Percentiles rank a stretch among this genome's conserved stretches.
These are phyloP conservation scores for Megathymus violae DNA, from an alignment of 1,140 invertebrate genomes.

Conservation along the genomic window DNA sequence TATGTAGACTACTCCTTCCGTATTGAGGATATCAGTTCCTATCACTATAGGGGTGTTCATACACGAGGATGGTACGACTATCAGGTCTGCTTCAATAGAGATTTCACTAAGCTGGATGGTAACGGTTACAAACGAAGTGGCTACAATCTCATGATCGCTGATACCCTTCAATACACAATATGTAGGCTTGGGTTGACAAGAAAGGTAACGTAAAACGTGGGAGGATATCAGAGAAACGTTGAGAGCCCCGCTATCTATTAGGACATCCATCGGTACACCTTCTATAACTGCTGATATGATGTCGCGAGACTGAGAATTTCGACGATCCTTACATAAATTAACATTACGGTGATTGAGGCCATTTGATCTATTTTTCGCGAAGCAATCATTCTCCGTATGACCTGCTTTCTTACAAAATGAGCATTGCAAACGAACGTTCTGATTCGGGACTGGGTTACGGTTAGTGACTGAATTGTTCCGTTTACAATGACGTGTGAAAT, in stretches of 20 bases:
- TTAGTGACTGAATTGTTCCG: background rate
- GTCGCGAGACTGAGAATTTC: slow-evolving; percentile 18
- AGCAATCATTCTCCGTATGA: background rate
- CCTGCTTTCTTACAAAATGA: background rate
- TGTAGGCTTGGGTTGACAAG: slow-evolving; percentile 28
- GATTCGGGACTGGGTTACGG: background rate
- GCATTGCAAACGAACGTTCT: background rate
- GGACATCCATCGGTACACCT: slow-evolving; percentile 43
- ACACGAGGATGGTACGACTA: slow-evolving; percentile 38
- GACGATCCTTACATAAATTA: background rate
- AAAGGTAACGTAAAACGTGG: slow-evolving; percentile 35
- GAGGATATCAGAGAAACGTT: slow-evolving; percentile 46
- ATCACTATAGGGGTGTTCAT: slow-evolving; percentile 42
- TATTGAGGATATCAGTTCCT: slow-evolving; percentile 48
- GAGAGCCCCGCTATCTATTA: slow-evolving; percentile 47
- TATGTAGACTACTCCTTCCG: slow-evolving; percentile 42
- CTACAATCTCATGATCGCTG: slow-evolving; percentile 25
- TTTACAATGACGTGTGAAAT: background rate
- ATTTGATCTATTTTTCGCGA: background rate
- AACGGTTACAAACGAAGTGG: slow-evolving; percentile 34
- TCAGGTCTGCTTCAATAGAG: slow-evolving; percentile 43
- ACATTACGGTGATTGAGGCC: background rate
- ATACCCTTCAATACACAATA: slow-evolving; percentile 42
- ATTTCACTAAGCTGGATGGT: slow-evolving; percentile 43
- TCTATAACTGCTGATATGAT: slow-evolving; percentile 40